Percentiles rank a stretch among this genome's conserved stretches.
Evolutionary conservation across 1,140 invertebrate species (phyloP).

Genomic region (Trachymyrmex septentrionalis): DNA sequence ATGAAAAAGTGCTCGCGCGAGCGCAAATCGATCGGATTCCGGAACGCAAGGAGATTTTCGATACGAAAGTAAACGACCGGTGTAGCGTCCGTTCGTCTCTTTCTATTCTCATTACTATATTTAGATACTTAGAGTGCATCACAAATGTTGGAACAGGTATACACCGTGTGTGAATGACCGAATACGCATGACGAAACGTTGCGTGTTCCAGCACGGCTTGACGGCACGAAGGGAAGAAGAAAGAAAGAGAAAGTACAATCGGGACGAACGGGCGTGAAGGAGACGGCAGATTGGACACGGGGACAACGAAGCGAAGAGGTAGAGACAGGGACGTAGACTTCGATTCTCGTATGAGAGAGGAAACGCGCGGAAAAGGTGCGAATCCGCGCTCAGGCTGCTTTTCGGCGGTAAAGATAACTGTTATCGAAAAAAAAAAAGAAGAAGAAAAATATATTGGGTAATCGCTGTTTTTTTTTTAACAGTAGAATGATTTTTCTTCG

Average conservation of each 20-base stretch:
- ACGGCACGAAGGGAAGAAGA: conserved; percentile 49
- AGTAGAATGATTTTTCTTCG: no score
- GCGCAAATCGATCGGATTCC: background rate
- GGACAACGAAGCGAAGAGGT: conserved; percentile 69
- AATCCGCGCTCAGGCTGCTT: no score
- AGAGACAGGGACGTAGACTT: conserved; percentile 65
- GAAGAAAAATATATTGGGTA: no score
- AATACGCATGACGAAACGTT: conserved; percentile 71
- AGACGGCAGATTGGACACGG: conserved; percentile 59
- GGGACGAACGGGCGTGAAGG: conserved; percentile 35
- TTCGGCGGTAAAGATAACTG: no score
- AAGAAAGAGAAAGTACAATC: conserved; percentile 57
- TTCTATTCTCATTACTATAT: conserved; percentile 68
- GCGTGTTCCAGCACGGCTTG: conserved; percentile 63
- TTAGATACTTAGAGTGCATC: conserved; percentile 72
- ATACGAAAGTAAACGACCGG: conserved; percentile 6
- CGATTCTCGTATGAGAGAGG: background rate
- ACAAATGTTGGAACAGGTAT: conserved; percentile 76
- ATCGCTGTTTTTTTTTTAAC: no score
- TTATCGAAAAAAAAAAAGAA: no score
- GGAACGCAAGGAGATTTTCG: background rate
- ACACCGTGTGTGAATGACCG: conserved; percentile 76
- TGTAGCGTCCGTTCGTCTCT: background rate
- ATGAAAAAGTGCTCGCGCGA: background rate
- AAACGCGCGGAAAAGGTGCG: no score